Percentiles rank a stretch among this genome's conserved stretches.
phyloP scores from a whole-genome alignment of 1,140 invertebrate species.

The Cyphomyrmex costatus region DNA sequence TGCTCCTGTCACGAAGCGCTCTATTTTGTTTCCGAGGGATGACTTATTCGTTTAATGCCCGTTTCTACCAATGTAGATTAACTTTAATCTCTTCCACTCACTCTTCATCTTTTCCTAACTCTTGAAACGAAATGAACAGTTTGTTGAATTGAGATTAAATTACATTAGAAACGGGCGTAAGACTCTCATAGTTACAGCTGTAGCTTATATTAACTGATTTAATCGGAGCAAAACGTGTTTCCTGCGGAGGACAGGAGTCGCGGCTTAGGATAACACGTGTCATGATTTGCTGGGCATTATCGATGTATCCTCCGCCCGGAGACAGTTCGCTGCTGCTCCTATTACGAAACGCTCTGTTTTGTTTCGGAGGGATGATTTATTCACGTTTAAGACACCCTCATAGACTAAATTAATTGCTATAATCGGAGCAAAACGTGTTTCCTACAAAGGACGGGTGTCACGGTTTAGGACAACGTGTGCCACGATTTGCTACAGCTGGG shows the following conservation, averaged over 20 bases:
- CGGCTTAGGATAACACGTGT: neutral
- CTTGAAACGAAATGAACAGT: too few species aligned
- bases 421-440: neutral
- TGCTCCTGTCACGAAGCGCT: conserved; percentile 3
- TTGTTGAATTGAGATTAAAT: too few species aligned
- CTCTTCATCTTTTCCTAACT: too few species aligned
- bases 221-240: neutral
- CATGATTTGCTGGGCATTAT: neutral
- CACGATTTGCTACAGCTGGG: neutral
- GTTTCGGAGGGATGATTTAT: neutral
- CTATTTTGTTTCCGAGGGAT: neutral
- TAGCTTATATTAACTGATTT: neutral
- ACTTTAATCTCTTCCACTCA: too few species aligned
- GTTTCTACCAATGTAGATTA: too few species aligned
- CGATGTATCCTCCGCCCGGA: conserved; percentile 13
- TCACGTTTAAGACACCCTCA: neutral
- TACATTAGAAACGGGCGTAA: too few species aligned
- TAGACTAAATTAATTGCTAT: neutral
- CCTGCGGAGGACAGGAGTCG: neutral
- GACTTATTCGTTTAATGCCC: neutral
- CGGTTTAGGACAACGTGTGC: neutral
- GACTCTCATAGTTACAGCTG: too few species aligned
- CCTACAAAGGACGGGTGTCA: neutral
- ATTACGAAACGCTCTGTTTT: neutral
- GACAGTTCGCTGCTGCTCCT: conserved; percentile 22